Base-by-base conservation (phyloP, 2,888 invertebrate species). In the Nephrocerus scutellatus region DNA sequence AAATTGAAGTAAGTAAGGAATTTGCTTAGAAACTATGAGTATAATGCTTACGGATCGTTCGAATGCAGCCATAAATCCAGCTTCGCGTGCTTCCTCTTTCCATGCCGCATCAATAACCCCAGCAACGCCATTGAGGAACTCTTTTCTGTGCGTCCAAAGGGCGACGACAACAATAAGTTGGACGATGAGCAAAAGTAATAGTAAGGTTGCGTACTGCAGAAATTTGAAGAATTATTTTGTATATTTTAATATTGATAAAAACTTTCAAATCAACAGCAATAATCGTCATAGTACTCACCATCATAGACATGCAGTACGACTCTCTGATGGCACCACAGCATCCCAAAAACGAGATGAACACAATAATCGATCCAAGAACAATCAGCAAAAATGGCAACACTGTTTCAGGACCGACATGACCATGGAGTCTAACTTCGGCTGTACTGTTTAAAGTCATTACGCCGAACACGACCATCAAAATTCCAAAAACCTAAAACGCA, bases 241-340 rank as follows among this genome's bases (percentile, higher is more conserved):
- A 26, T 39, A 39, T 29, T 31, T 32, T 37, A 21, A 34, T 8
- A 12, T 28, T 19, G 16, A 19, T 20, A 7, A 14, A 12, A 15
- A n/a, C n/a, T 15, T 23, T 34, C 29, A 19, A 32, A 7, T 30
- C 13, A n/a, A n/a, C n/a, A n/a, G n/a, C n/a, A n/a, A 3, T 20
- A 14, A 12, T 20, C n/a, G 32, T 19, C 15, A 30, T 30, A 24
- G 16, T 34, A 37, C 77, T 74, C 69, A 84, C 84, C 57, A 82
- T 83, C 66, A 86, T 76, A 37, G 84, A 78, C 82, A 90, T 86
- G 73, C 87, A 88, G 60, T 88, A 82, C 59, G 84, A 89, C 70
- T 91, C 90, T 49, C 84, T 78, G 51, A 86, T 79, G 10, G 91
- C 89, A 28, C 91, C 91, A 61, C 89, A 90, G 68, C 91, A 91